Base-by-base conservation (phyloP, 2,888 invertebrate genomes). In the Pomacea canaliculata region DNA sequence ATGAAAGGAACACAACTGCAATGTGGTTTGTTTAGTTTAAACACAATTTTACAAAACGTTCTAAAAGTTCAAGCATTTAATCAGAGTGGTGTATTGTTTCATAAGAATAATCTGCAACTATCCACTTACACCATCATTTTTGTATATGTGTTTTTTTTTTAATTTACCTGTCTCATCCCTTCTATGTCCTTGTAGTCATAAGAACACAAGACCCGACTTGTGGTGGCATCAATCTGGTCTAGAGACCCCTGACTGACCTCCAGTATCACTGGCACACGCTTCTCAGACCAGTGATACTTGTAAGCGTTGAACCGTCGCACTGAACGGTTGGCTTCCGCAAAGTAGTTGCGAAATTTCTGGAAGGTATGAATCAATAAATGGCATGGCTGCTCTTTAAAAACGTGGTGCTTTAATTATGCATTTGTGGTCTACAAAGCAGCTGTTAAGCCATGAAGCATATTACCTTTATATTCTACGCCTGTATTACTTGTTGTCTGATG, bases 251-350 rank as follows among this genome's bases (percentile, higher is more conserved):
- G 95, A n/a, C 96, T 96, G 3, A 98, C 95, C 93, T 98, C 97
- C 79, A 99, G 92, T 48, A 96, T 94, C 27, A 97, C 94, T 0
- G 97, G 96, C 66, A 97, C 92, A 80, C 96, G 94, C 60, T 95
- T 95, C 73, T 97, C 97, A 70, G 97, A 97, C 98, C 99, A 99
- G 88, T 98, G 98, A 89, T 96, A 95, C 92, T 99, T 99, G 91
- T 95, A 96, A 9, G 96, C 96, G 91, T 95, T 95, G 91, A 95
- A 97, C 87, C 94, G 94, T 95, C 96, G 75, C 86, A 75, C 37
- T 51, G 65, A 71, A 62, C 51, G 70, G 51, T 62, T 80, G 19
- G 74, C 56, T 37, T 80, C 80, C n/a, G 77, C 78, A 75, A 78
- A 80, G 72, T 74, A 76, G 68, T 77, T 71, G 18, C 80, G 74